Conservation (phyloP, 2,113 vertebrate species). For the Pomatostomus ruficeps region DNA sequence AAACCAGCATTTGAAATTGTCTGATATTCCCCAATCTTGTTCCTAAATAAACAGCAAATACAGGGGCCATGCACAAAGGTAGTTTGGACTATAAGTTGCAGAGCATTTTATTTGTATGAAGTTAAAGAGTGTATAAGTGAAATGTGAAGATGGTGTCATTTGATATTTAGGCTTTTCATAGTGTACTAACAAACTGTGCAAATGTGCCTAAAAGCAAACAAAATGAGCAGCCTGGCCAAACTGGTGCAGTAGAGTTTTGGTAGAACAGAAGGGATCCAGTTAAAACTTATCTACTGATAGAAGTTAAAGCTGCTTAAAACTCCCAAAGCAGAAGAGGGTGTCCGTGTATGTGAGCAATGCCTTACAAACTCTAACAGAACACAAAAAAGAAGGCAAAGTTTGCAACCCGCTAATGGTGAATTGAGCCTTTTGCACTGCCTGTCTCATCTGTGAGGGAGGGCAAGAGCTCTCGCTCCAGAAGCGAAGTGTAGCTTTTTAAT, state of each 20-base stretch:
- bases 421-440: not conserved
- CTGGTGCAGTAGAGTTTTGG: slow-evolving; percentile 3
- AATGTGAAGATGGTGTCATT: not conserved
- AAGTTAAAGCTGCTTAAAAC: not conserved
- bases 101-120: not conserved
- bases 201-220: slow-evolving; percentile 29
- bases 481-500: not conserved
- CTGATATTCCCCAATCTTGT: not conserved
- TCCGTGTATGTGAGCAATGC: not conserved
- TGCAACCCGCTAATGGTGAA: not conserved
- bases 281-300: slow-evolving; percentile 3
- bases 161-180: not conserved
- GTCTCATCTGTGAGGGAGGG: not conserved
- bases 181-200: slow-evolving; percentile 32
- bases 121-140: not conserved
- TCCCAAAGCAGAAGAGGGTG: not conserved
- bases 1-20: not conserved
- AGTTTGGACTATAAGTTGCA: not conserved
- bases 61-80: not conserved
- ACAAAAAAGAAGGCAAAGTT: not conserved
- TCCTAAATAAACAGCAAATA: slow-evolving; percentile 12
- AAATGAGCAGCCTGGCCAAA: slow-evolving; percentile 31
- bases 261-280: not conserved
- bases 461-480: not conserved
- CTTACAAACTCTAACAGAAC: not conserved